Percentiles rank a stretch among this genome's conserved stretches.
Conservation (phyloP, 2,888 invertebrate species). For the Anarsia innoxiella region DNA sequence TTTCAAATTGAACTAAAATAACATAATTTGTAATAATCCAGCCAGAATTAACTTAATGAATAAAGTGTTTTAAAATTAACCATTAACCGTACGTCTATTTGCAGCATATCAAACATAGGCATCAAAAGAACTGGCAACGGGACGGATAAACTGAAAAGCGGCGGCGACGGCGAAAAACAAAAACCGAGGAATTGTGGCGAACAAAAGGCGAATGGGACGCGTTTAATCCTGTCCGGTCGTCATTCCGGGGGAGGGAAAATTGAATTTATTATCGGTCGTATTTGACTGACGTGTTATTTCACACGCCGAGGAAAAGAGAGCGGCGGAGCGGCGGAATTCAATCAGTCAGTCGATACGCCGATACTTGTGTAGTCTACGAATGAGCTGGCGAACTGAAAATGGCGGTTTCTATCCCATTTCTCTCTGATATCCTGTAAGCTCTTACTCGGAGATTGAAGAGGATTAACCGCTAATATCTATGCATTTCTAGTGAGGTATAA, state of each 20-base stretch:
- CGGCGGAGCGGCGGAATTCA: conserved; percentile 48
- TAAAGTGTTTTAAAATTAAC: no score
- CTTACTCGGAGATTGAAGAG: no score
- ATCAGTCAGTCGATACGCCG: conserved; percentile 60
- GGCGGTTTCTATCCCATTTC: conserved; percentile 48
- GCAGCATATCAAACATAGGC: no score
- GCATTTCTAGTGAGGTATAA: no score
- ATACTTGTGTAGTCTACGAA: conserved; percentile 40
- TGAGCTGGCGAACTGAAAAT: conserved; percentile 50
- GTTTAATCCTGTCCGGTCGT: conserved; percentile 69
- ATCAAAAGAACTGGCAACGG: conserved; percentile 8
- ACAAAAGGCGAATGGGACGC: conserved; percentile 67
- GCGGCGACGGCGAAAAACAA: conserved; percentile 35
- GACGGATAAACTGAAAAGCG: conserved; percentile 23
- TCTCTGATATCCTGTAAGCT: no score
- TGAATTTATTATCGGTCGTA: conserved; percentile 73
- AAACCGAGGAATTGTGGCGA: conserved; percentile 50
- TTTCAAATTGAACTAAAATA: no score
- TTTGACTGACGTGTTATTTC: conserved; percentile 75
- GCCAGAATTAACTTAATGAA: no score
- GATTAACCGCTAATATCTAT: no score
- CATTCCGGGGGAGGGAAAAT: conserved; percentile 64
- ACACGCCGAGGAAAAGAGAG: conserved; percentile 56
- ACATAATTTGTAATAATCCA: no score
- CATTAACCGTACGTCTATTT: no score